phyloP scores from a whole-genome alignment of 2,888 invertebrate species.

The Nebria brevicollis region DNA sequence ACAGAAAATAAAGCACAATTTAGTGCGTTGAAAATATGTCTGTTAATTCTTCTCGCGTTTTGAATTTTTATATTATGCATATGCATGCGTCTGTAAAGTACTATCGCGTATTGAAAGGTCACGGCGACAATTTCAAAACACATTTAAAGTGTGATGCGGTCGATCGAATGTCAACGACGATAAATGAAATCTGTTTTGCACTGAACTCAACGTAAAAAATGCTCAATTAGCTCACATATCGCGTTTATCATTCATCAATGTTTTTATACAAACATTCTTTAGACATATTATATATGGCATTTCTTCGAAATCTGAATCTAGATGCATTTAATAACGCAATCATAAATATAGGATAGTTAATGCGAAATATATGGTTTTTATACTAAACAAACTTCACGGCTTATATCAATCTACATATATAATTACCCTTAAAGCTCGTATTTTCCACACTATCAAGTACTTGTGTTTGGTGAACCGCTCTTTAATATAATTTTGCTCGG shows the following conservation, averaged over 20 bases:
- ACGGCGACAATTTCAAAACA: conserved; percentile 36
- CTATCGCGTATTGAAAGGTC: conserved; percentile 36
- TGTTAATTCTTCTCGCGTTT: background rate
- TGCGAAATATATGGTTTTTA: too few species aligned
- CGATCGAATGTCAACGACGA: conserved; percentile 21
- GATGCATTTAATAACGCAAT: too few species aligned
- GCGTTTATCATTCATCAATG: background rate
- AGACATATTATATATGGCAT: too few species aligned
- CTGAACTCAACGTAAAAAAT: background rate
- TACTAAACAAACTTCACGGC: too few species aligned
- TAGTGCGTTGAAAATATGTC: background rate
- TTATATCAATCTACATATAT: too few species aligned
- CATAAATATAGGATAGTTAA: too few species aligned
- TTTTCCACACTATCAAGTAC: too few species aligned
- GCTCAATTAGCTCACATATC: background rate
- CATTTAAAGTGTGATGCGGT: background rate
- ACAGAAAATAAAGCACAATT: background rate
- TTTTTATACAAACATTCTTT: background rate
- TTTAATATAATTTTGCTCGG: too few species aligned
- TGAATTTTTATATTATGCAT: conserved; percentile 12
- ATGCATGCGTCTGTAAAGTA: conserved; percentile 6
- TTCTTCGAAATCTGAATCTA: too few species aligned
- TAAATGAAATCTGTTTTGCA: conserved; percentile 1
- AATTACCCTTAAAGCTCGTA: too few species aligned
- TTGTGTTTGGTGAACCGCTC: too few species aligned